Base-by-base conservation (phyloP, 2,888 invertebrate genomes). In the Cyaniris semiargus region DNA sequence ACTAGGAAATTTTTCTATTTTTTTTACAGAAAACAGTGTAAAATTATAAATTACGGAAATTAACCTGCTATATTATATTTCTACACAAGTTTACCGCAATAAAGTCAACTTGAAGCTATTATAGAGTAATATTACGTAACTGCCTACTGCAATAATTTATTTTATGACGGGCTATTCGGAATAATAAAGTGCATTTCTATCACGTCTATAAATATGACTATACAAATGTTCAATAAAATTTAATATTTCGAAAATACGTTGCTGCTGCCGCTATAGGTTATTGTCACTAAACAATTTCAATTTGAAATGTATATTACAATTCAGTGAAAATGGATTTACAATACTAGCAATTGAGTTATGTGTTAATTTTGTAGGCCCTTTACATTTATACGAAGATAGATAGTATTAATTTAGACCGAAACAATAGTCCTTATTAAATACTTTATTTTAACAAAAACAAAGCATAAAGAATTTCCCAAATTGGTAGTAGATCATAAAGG, bases 131-230 rank as follows among this genome's bases (percentile, higher is more conserved):
- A 31, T 60, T 31, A 27, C 66, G 66, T 27, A 66, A 31, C 66
- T 31, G 15, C 27, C 66, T 66, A 15, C 27, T 15, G 27, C 66
- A 27, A 66, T 66, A 66, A 27, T 66, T 66, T 66, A 66, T 31
- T 66, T 66, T 66, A 31, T 66, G 66, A 66, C 66, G 27, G 31
- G 27, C 66, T 66, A 66, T 66, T 53, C 27, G 48, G 66, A 66
- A 76, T 76, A 53, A 70, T 70, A 76, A 21, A 76, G 53, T 70
- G 21, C 38, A n/a, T 71, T 71, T 71, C 38, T 38, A 38, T 71
- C 71, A 71, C 8, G 8, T 10, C n/a, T n/a, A 27, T 66, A 66
- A 66, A 66, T 66, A 31, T 66, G 21, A 66, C 23, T 66, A 27
- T 2, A 66, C n/a, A n/a, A n/a, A n/a, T 18, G 27, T 66, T 66